Evolutionary conservation across 92 coral and sea anemone species (phyloP).

Genomic region (Siderastrea radians): DNA sequence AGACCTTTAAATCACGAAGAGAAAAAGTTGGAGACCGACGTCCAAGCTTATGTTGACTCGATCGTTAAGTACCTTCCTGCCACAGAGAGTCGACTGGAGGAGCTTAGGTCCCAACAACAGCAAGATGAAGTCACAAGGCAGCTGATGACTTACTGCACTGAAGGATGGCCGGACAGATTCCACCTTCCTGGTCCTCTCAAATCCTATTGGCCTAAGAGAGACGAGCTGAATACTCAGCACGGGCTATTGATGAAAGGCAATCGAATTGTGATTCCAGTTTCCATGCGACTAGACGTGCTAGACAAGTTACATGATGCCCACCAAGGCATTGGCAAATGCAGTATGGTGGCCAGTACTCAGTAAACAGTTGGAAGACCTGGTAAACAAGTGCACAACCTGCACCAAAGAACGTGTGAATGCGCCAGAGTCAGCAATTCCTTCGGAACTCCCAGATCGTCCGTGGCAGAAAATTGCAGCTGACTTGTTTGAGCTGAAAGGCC

Average conservation of each 20-base stretch:
- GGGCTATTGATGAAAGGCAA: conserved; percentile 65
- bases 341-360: conserved; percentile 81
- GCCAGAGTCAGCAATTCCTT: conserved; percentile 9
- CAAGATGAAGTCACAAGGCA: conserved; percentile 40
- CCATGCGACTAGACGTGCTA: conserved; percentile 49
- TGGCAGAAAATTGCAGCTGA: conserved; percentile 57
- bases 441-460: conserved; percentile 43
- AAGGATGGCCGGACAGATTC: conserved; percentile 64
- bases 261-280: conserved; percentile 52
- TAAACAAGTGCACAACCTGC: conserved; percentile 55
- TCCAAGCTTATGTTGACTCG: conserved; percentile 34
- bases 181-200: conserved; percentile 46
- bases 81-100: conserved; percentile 42
- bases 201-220: conserved; percentile 49
- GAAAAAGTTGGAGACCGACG: conserved; percentile 37
- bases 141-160: conserved; percentile 33
- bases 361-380: conserved; percentile 60
- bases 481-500: conserved; percentile 44
- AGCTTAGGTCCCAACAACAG: conserved; percentile 39
- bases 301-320: conserved; percentile 58
- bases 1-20: conserved; percentile 10
- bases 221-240: conserved; percentile 55
- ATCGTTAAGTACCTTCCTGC: conserved; percentile 50
- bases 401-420: conserved; percentile 18
- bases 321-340: conserved; percentile 71